Conservation (phyloP, 2,113 vertebrate species). For the Leucosticte australis region DNA sequence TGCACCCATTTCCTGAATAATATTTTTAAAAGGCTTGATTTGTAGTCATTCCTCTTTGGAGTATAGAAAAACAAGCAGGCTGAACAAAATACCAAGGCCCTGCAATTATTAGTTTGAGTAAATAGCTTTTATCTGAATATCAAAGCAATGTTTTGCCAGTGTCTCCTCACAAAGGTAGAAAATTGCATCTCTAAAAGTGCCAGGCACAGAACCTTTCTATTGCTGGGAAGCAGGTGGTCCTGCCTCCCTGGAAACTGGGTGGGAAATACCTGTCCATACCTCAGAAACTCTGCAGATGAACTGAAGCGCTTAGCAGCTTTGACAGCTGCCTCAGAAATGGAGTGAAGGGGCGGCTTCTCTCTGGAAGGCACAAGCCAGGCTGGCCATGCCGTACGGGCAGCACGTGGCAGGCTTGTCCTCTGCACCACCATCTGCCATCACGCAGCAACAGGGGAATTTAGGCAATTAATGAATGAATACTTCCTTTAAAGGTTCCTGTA, state of each 20-base stretch:
- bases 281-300: neutral
- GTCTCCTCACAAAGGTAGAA: neutral
- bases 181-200: neutral
- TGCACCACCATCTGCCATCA: neutral
- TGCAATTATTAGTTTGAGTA: neutral
- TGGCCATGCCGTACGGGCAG: accelerated
- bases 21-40: neutral
- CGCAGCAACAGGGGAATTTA: neutral
- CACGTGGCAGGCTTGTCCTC: neutral
- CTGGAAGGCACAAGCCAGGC: neutral
- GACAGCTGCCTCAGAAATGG: accelerated
- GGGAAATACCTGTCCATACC: neutral
- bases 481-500: constrained; percentile 2
- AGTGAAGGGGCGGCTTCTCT: accelerated
- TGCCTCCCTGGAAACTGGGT: neutral
- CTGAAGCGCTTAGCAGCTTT: neutral
- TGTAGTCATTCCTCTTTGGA: neutral
- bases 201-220: neutral
- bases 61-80: neutral
- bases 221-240: neutral
- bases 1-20: neutral
- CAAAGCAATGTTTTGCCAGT: neutral
- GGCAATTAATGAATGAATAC: neutral
- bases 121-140: neutral
- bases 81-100: neutral